These are phyloP conservation scores for Cremastinae sp. DNA, from an alignment of 2,888 invertebrate species.

Conservation along the genomic window DNA sequence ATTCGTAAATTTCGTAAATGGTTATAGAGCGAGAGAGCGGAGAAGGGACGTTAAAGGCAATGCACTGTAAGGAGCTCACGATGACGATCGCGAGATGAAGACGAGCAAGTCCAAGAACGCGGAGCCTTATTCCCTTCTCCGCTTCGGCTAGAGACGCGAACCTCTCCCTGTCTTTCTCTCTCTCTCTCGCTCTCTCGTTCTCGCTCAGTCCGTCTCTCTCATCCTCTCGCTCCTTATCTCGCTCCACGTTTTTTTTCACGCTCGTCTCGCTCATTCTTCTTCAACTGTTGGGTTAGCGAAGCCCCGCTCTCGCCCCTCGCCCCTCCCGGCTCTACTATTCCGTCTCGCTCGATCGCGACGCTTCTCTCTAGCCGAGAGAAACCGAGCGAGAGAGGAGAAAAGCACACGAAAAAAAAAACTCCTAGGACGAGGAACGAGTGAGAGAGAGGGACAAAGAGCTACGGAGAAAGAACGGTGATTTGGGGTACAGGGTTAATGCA, in stretches of 20 bases:
- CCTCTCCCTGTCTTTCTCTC: conserved; percentile 51
- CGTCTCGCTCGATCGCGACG: conserved; percentile 52
- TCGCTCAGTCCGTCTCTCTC: conserved; percentile 57
- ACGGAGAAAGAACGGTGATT: conserved; percentile 1
- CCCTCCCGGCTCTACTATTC: conserved; percentile 37
- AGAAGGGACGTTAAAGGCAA: conserved; percentile 77
- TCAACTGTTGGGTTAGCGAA: conserved; percentile 44
- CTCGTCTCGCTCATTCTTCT: conserved; percentile 53
- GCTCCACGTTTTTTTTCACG: conserved; percentile 38
- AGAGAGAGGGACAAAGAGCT: conserved; percentile 13
- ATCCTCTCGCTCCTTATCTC: conserved; percentile 55
- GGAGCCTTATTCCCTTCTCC: conserved; percentile 52
- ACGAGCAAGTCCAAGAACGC: conserved; percentile 59
- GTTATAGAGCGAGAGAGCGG: conserved; percentile 27
- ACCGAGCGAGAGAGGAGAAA: conserved; percentile 22
- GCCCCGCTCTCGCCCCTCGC: conserved; percentile 41
- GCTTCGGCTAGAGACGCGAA: conserved; percentile 12
- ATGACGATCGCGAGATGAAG: conserved; percentile 65
- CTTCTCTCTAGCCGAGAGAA: conserved; percentile 2
- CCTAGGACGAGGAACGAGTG: conserved; percentile 21
- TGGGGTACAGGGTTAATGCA: conserved; percentile 25
- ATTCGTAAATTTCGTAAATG: conserved; percentile 7
- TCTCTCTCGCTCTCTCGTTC: conserved; percentile 55
- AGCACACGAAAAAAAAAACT: conserved; percentile 4
- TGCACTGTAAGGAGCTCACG: conserved; percentile 80